Evolutionary conservation across 2,888 invertebrate species (phyloP).

Genomic region (Zeuzera pyrina): DNA sequence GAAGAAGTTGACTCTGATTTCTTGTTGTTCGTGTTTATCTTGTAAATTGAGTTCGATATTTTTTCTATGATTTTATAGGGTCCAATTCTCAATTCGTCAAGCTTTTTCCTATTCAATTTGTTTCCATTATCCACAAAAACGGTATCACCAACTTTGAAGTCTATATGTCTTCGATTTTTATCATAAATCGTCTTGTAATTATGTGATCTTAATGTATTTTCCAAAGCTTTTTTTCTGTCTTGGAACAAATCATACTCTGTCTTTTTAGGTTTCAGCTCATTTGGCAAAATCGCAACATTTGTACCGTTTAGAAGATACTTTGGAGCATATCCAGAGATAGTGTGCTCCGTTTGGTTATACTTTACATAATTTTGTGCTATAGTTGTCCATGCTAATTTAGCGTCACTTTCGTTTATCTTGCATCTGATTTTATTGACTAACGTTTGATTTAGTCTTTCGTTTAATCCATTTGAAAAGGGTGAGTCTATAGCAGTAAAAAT

Average conservation of each 20-base stretch:
- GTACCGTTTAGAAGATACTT: constrained; percentile 10
- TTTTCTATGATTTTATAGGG: too few species aligned
- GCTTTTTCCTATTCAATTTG: too few species aligned
- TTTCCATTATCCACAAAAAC: too few species aligned
- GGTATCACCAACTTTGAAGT: constrained; percentile 16
- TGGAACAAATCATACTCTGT: constrained; percentile 2
- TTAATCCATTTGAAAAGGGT: constrained; percentile 4
- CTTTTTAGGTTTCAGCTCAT: constrained; percentile 7
- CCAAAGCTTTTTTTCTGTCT: constrained; percentile 9
- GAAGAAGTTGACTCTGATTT: constrained; percentile 21
- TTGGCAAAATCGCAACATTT: constrained; percentile 9
- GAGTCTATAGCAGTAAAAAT: constrained; percentile 3
- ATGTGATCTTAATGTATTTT: constrained; percentile 12
- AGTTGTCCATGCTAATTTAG: constrained; percentile 5
- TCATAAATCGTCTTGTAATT: constrained; percentile 12
- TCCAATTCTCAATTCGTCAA: too few species aligned
- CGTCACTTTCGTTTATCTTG: constrained; percentile 2
- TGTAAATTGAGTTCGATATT: constrained; percentile 22
- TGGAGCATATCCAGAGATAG: constrained; percentile 13
- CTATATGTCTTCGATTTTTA: constrained; percentile 11
- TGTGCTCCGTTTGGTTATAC: too few species aligned
- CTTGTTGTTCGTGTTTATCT: constrained; percentile 19
- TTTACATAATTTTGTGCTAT: constrained; percentile 8
- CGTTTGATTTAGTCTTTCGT: constrained; percentile 5
- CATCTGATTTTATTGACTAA: constrained; percentile 4